Evolutionary conservation across 2,113 vertebrate species (phyloP).

Genomic region (Notechis scutatus): DNA sequence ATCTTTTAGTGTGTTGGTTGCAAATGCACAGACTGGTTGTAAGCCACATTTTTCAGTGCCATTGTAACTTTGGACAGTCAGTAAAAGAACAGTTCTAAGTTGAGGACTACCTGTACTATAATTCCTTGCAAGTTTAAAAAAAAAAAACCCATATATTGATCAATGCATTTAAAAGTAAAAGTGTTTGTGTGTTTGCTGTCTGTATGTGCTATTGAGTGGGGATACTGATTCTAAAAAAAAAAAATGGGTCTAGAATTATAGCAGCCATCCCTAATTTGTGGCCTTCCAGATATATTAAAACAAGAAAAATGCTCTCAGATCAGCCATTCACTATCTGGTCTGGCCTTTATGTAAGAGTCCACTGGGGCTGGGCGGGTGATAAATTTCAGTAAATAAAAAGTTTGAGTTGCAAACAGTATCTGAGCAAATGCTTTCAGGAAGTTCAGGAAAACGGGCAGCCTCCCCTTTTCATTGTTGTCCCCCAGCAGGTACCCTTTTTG

Average conservation of each 20-base stretch:
- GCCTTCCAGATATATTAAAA: background rate
- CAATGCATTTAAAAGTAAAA: background rate
- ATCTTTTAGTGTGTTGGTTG: background rate
- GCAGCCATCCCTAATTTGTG: background rate
- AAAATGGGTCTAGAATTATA: background rate
- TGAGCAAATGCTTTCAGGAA: background rate
- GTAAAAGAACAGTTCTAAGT: background rate
- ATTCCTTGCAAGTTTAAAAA: background rate
- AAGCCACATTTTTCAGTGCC: background rate
- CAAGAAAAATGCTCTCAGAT: background rate
- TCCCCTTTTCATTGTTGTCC: background rate
- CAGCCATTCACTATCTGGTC: background rate
- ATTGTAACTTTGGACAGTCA: background rate
- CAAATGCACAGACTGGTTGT: background rate
- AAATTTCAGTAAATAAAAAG: background rate
- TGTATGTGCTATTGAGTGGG: background rate
- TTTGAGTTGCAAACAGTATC: background rate
- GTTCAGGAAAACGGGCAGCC: background rate
- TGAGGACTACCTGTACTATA: background rate
- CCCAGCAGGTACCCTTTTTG: background rate
- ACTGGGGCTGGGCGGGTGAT: background rate
- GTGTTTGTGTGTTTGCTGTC: background rate
- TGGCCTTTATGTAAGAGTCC: background rate
- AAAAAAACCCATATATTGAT: background rate
- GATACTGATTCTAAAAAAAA: background rate